Evolutionary conservation across 2,797 vertebrate species (phyloP), one percentile per base, ranked within the genome.

Genomic region (Periophthalmus magnuspinnatus): DNA sequence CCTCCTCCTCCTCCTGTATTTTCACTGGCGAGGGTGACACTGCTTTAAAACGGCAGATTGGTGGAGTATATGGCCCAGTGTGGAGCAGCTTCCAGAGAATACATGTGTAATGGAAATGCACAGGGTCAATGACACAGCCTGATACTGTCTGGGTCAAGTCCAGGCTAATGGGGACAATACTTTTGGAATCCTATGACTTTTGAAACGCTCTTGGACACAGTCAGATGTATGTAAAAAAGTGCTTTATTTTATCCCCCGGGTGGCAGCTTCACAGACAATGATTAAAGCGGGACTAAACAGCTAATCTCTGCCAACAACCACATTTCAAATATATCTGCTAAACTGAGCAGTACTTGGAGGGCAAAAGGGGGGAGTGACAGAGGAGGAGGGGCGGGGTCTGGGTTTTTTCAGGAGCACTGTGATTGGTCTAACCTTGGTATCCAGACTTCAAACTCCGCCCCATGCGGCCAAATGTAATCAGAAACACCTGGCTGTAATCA

Each of bases 61-160:
- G 83, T 82, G 77, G 78, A 79, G 74, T 76, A 81, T 80, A 81
- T 81, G 71, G 78, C 84, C 82, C 69, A 77, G 62, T 76, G 67
- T 85, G 54, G 84, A 80, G 24, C 17, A 17, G 24, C 24, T 87
- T 88, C 76, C 79, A 86, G 78, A 86, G 79, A 89, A 92, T 86
- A 88, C 55, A 73, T 79, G 82, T 85, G 81, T 81, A 84, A 75
- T 83, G 81, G 77, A 86, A 91, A 86, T 59, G 66, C 79, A 74
- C 63, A 68, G 65, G 59, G 84, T 82, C 75, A 67, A 80, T 82
- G 77, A 76, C 76, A 83, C 78, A 71, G 77, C 50, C 5, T 7
- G 16, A 2, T 8, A 7, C 6, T 33, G 28, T 19, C 19, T 6
- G 58, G 33, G 17, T 36, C 17, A 36, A 10, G 9, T 38, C 8